Evolutionary conservation across 2,113 vertebrate species (phyloP).

Genomic region (Brachypteracias leptosomus): DNA sequence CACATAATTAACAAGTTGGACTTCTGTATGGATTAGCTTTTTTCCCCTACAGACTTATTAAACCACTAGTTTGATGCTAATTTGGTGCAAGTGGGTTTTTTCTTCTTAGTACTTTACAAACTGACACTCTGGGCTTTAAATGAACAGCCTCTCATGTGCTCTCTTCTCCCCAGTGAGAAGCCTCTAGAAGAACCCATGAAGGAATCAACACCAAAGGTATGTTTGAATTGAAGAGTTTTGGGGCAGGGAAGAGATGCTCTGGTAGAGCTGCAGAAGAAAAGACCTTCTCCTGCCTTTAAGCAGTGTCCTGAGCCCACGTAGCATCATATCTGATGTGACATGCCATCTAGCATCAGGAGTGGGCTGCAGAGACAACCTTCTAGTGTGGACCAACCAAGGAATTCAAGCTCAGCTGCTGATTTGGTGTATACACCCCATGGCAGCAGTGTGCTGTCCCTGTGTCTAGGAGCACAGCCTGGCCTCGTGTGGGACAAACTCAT

Average conservation of each 20-base stretch:
- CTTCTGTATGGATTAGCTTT: background rate
- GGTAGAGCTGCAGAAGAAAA: background rate
- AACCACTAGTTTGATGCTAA: background rate
- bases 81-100: background rate
- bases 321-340: background rate
- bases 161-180: background rate
- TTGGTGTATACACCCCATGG: background rate
- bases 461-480: fast-evolving
- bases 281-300: fast-evolving
- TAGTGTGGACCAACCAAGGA: background rate
- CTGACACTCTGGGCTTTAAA: background rate
- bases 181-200: background rate
- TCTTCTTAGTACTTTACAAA: background rate
- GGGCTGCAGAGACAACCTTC: background rate
- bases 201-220: background rate
- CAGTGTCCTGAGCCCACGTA: fast-evolving
- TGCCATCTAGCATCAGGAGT: fast-evolving
- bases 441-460: background rate
- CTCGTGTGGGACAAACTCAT: fast-evolving
- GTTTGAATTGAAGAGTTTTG: background rate
- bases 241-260: background rate
- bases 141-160: background rate
- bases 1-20: background rate
- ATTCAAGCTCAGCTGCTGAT: background rate
- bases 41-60: fast-evolving